These are phyloP conservation scores for Eilema griseolum DNA, from an alignment of 2,888 invertebrate genomes.

Conservation along the genomic window DNA sequence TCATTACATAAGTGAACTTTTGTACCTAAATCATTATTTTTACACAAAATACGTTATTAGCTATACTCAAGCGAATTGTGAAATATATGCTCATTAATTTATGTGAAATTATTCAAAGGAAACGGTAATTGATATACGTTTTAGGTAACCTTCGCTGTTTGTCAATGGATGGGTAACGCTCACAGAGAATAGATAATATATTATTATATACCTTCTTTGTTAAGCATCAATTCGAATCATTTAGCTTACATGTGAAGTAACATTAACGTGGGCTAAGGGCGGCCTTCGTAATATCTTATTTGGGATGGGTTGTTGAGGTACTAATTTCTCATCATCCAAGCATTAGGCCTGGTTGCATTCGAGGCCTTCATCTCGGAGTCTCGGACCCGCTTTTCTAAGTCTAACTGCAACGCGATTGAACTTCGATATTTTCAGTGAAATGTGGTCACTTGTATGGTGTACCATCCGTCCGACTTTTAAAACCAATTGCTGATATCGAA, in stretches of 20 bases:
- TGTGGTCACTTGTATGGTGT: too few species aligned
- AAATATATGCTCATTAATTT: slow-evolving; percentile 15
- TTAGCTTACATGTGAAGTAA: slow-evolving; percentile 2
- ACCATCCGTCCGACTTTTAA: too few species aligned
- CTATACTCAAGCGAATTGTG: slow-evolving; percentile 8
- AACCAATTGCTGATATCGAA: too few species aligned
- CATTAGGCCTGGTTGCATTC: too few species aligned
- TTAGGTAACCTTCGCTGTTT: slow-evolving; percentile 2
- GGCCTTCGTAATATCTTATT: not conserved
- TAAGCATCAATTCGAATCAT: not conserved
- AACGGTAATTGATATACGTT: not conserved
- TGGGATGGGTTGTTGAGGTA: too few species aligned
- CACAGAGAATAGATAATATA: not conserved
- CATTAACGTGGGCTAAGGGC: not conserved
- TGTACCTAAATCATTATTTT: slow-evolving; percentile 17
- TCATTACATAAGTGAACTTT: slow-evolving; percentile 27
- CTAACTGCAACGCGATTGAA: too few species aligned
- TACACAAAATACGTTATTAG: slow-evolving; percentile 22
- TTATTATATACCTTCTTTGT: not conserved
- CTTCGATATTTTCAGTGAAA: too few species aligned
- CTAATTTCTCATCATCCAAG: too few species aligned
- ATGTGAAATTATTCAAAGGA: not conserved
- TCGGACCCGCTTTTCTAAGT: too few species aligned
- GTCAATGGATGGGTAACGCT: not conserved
- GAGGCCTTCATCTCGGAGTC: too few species aligned